Conservation (phyloP, 2,113 vertebrate species). For the Anthoscopus minutus region DNA sequence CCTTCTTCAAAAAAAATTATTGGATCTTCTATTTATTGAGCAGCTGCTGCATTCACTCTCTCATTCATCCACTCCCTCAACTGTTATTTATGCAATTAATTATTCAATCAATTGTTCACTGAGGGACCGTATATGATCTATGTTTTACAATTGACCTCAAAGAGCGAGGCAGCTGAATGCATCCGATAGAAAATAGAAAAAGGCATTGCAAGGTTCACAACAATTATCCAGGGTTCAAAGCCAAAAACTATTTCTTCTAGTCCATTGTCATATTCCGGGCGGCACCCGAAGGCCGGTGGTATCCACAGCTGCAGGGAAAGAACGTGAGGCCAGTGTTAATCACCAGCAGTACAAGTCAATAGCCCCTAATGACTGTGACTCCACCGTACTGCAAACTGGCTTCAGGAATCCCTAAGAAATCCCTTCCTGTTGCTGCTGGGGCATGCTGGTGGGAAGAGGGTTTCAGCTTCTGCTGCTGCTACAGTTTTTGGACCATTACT, state of each 20-base stretch:
- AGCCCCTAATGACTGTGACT: neutral
- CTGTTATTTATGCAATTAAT: constrained; percentile 15
- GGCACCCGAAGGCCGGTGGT: constrained; percentile 92
- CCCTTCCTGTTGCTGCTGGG: neutral
- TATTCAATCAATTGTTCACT: constrained; percentile 7
- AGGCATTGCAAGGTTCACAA: constrained; percentile 94
- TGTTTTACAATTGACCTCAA: constrained; percentile 89
- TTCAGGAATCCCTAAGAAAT: neutral
- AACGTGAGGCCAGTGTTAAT: neutral
- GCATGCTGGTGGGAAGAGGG: neutral
- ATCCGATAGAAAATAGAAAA: constrained; percentile 97
- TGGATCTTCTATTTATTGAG: neutral
- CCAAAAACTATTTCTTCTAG: constrained; percentile 90
- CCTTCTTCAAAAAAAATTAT: neutral
- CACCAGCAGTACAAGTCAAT: neutral
- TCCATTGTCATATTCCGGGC: constrained; percentile 93
- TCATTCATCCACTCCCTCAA: neutral
- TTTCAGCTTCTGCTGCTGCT: neutral
- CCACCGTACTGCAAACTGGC: neutral
- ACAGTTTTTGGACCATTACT: neutral
- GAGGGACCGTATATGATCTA: constrained; percentile 54
- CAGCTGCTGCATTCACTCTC: neutral
- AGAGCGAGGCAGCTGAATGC: constrained; percentile 92
- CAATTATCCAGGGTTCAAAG: constrained; percentile 90
- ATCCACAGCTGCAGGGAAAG: constrained; percentile 85